These are phyloP conservation scores for Aphidius colemani DNA, from an alignment of 2,888 invertebrate genomes.

Conservation along the genomic window DNA sequence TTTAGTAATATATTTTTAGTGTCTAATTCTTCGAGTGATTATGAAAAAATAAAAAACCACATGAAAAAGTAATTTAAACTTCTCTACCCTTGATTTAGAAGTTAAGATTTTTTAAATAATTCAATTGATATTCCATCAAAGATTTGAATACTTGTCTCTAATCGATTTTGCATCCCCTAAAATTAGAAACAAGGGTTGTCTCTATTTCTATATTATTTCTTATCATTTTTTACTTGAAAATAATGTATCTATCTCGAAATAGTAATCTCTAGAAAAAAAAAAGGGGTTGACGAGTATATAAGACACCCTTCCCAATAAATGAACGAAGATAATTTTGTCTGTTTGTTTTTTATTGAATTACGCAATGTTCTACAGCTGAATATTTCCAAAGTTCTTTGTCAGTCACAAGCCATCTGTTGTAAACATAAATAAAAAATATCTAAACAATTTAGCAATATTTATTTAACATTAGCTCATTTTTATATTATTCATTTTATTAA, in stretches of 20 bases:
- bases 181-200: too few relatives aligned
- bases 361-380: constrained; percentile 31
- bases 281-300: constrained; percentile 28
- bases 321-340: constrained; percentile 29
- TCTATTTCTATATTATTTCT: too few relatives aligned
- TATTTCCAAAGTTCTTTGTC: constrained; percentile 45
- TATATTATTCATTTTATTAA: background rate
- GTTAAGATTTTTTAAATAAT: background rate
- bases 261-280: too few relatives aligned
- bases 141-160: constrained; percentile 13
- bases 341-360: constrained; percentile 50
- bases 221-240: too few relatives aligned
- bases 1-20: too few relatives aligned
- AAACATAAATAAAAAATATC: constrained; percentile 22
- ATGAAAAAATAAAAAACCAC: too few relatives aligned
- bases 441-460: background rate
- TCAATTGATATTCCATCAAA: background rate
- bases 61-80: background rate
- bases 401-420: constrained; percentile 51
- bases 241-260: too few relatives aligned
- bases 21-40: too few relatives aligned
- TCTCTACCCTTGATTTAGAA: too few relatives aligned
- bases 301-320: constrained; percentile 28
- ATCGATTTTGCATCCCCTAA: background rate
- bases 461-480: background rate